Base-by-base conservation (phyloP, 2,113 vertebrate genomes). In the Paradisaea rubra region DNA sequence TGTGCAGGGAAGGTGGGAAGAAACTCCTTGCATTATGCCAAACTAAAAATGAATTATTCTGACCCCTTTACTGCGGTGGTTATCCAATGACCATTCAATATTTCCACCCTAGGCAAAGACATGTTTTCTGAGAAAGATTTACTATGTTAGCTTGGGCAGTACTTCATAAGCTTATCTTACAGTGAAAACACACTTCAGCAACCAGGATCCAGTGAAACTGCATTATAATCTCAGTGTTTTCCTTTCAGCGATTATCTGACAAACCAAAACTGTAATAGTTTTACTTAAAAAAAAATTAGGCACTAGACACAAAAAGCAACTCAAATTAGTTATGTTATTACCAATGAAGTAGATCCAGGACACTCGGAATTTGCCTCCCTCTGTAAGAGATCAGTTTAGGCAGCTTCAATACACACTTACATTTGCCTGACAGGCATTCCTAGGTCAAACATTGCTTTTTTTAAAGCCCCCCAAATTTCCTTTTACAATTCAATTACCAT, bases 111-210 rank as follows among this genome's bases (percentile, higher is more conserved):
- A 87, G 91, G 94, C 94, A 97, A 94, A 92, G 89, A 88, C 93
- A 93, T 93, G 95, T 96, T 97, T 97, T 95, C 95, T 96, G 94
- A 97, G 94, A 95, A 96, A 97, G 96, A 97, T 97, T 97, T 97
- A 97, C 95, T 97, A 93, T 96, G 96, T 97, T 97, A 97, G 94
- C 94, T 97, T 97, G 95, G 97, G 96, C 97, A 97, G 68, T 57
- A 91, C 88, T 96, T 94, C 94, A 82, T 35, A 91, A 88, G 96
- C 95, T 97, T 97, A 97, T 97, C 96, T 97, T 97, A 97, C 95
- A 97, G 96, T 90, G 94, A 94, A 97, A 97, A 97, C 95, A 97
- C 82, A 95, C 89, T 94, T 85, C 77, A 81, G 77, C 73, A 92
- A 93, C 71, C 30, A 90, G 91, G 76, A 86, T 81, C 83, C 94